These are phyloP conservation scores for Albula goreensis DNA, from an alignment of 2,113 vertebrate species.

Conservation along the genomic window DNA sequence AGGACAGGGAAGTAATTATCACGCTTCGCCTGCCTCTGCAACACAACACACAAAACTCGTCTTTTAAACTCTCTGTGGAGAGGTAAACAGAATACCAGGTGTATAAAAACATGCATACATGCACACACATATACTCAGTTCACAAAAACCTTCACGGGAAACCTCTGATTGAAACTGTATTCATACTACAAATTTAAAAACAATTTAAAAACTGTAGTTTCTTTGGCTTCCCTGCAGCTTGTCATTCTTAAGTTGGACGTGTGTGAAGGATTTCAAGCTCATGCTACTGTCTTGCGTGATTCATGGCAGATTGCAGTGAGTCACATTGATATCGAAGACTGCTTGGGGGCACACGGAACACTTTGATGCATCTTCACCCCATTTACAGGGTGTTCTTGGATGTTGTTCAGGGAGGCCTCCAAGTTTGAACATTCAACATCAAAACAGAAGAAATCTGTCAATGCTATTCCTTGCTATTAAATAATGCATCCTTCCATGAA, in stretches of 20 bases:
- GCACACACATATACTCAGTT: not conserved
- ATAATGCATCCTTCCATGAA: not conserved
- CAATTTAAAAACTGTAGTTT: too few species aligned
- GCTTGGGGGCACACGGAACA: not conserved
- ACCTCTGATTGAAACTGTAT: not conserved
- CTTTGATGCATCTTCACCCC: not conserved
- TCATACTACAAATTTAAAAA: not conserved
- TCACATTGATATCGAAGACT: not conserved
- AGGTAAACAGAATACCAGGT: not conserved
- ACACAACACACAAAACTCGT: not conserved
- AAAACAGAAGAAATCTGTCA: not conserved
- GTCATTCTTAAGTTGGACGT: too few species aligned
- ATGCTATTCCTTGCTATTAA: not conserved
- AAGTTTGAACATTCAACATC: not conserved
- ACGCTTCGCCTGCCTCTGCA: not conserved
- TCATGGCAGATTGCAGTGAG: not conserved
- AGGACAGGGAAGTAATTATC: slow-evolving; percentile 24
- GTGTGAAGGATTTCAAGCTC: not conserved
- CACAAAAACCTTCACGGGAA: not conserved
- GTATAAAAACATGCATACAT: not conserved
- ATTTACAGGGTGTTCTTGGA: not conserved
- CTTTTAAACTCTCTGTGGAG: not conserved
- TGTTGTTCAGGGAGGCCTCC: slow-evolving; percentile 5
- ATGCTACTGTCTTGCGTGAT: not conserved
- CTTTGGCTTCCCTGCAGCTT: not conserved